These are phyloP conservation scores for Clitarchus hookeri DNA, from an alignment of 2,888 invertebrate genomes.

Conservation along the genomic window DNA sequence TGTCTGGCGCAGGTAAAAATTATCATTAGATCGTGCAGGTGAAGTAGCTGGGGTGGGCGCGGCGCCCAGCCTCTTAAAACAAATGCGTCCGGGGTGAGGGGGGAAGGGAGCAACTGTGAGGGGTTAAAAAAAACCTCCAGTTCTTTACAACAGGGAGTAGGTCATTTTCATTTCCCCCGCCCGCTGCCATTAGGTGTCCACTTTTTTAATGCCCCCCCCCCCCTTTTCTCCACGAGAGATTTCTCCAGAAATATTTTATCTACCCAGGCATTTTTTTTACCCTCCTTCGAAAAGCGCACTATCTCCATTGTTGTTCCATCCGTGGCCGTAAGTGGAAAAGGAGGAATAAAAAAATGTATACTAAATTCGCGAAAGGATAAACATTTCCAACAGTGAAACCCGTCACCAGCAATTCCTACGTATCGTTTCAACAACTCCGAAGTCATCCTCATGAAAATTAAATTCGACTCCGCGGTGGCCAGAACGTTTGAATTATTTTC, in stretches of 20 bases:
- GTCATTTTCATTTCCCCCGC: not conserved
- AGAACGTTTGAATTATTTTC: too few species aligned
- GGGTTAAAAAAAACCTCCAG: not conserved
- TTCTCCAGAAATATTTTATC: not conserved
- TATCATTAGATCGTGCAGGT: slow-evolving; percentile 30
- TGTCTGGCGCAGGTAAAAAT: slow-evolving; percentile 32
- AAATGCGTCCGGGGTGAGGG: not conserved
- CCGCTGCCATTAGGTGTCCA: not conserved
- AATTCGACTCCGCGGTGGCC: not conserved
- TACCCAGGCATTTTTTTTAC: not conserved
- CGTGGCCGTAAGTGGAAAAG: not conserved
- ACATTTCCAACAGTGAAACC: not conserved
- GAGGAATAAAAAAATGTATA: not conserved
- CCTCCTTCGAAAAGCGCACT: not conserved
- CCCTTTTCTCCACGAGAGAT: too few species aligned
- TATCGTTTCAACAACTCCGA: not conserved
- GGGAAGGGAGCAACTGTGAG: not conserved
- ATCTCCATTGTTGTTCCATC: not conserved
- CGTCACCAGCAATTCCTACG: not conserved
- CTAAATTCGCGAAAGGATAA: not conserved
- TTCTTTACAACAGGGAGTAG: not conserved
- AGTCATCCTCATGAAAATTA: not conserved
- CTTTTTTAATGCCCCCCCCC: not conserved
- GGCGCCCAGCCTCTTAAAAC: not conserved
- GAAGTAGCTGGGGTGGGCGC: not conserved